Base-by-base conservation (phyloP, 2,888 invertebrate species). In the Lymantria monacha region DNA sequence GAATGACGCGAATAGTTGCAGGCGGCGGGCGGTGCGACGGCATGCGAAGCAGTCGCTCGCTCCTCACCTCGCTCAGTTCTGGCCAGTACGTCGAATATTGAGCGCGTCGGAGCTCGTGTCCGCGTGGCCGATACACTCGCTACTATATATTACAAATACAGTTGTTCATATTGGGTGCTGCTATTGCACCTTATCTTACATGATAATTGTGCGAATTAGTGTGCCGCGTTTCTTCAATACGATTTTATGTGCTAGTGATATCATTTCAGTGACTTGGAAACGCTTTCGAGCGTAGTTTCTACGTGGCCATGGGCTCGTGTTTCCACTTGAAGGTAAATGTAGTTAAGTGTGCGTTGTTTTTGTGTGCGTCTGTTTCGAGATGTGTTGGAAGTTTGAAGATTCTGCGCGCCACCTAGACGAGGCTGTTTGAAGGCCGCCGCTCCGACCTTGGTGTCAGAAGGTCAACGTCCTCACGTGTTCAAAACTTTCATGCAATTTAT, bases 351-450 rank as follows among this genome's bases (percentile, higher is more conserved):
- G 71, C 72, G 74, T 63, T 74, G 73, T 76, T 72, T 72, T 75
- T 76, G 70, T 79, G 76, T 78, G 79, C 68, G 76, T 74, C 63
- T 74, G 72, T 74, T 70, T 76, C 70, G 76, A 80, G 77, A 77
- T 79, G 74, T 75, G 70, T 65, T 70, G 70, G 71, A 72, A 79
- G 70, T 65, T 70, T 70, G 71, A 72, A 79, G 76, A 83, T 80
- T 70, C 78, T 75, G 76, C 75, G 78, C 72, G 79, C 74, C 72
- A 79, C 72, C 81, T 83, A 83, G 85, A 81, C 87, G 83, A 87
- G 87, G 83, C 87, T 85, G 83, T 84, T 80, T 86, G 91, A 90
- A 91, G 91, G 91, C 91, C 90, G 88, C 81, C 83, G 83, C 74
- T 79, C 77, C 86, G 91, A 91, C 91, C 91, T 91, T 91, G 85